These are phyloP conservation scores for Semnopithecus entellus DNA, from an alignment of 2,113 vertebrate species.

Conservation along the genomic window DNA sequence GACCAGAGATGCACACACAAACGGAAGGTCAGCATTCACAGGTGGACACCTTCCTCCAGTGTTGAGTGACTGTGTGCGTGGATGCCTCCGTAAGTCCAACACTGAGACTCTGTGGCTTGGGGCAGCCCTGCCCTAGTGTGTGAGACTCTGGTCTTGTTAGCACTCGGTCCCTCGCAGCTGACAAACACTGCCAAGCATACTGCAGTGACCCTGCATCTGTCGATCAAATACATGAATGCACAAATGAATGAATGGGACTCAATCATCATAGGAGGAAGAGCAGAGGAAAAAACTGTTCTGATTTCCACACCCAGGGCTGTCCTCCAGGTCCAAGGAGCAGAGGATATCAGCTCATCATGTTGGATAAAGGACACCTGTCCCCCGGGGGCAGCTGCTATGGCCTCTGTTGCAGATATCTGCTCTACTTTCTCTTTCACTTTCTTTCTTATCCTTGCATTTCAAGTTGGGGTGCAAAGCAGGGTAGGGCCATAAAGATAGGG, in stretches of 20 bases:
- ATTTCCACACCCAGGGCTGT: background rate
- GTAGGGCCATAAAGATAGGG: background rate
- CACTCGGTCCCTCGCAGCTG: rapidly evolving
- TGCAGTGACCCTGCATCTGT: background rate
- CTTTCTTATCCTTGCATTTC: background rate
- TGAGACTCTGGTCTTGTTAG: background rate
- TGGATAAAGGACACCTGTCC: background rate
- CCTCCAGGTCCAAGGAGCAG: background rate
- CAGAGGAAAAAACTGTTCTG: too few relatives aligned
- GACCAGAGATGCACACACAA: too few relatives aligned
- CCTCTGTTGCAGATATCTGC: background rate
- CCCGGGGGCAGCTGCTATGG: background rate
- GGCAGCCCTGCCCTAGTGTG: rapidly evolving
- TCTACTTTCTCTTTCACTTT: conserved; percentile 21
- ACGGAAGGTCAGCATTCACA: rapidly evolving
- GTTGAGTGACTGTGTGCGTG: background rate
- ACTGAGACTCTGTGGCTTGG: rapidly evolving
- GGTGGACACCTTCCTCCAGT: background rate
- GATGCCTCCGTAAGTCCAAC: rapidly evolving
- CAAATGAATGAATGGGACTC: rapidly evolving
- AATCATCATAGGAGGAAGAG: rapidly evolving
- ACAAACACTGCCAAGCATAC: rapidly evolving
- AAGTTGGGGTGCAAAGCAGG: background rate
- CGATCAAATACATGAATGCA: rapidly evolving
- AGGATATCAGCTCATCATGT: rapidly evolving